These are phyloP conservation scores for Anorthoa munda DNA, from an alignment of 2,888 invertebrate genomes.

Conservation along the genomic window DNA sequence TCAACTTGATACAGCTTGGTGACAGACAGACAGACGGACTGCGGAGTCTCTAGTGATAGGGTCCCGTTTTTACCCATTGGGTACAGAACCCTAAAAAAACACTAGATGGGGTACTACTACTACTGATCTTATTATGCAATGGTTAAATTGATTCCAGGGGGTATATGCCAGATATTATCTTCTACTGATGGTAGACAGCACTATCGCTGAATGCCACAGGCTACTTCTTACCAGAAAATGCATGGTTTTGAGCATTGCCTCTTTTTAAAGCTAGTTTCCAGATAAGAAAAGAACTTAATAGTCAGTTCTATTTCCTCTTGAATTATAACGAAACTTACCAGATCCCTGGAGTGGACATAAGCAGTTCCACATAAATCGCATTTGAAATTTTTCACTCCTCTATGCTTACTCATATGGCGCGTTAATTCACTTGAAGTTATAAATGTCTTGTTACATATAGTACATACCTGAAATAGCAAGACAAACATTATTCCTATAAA, in stretches of 20 bases:
- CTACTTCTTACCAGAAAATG: background rate
- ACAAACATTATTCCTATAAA: background rate
- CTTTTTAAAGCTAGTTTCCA: no score
- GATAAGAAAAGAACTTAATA: background rate
- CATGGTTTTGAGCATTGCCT: background rate
- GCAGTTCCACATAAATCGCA: constrained; percentile 91
- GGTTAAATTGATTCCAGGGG: no score
- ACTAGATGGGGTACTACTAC: no score
- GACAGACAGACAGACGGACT: no score
- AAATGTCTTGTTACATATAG: constrained; percentile 91
- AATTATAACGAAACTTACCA: constrained; percentile 79
- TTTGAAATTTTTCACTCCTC: constrained; percentile 90
- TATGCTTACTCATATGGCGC: constrained; percentile 91
- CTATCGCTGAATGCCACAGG: background rate
- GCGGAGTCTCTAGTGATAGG: no score
- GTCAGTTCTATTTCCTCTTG: background rate
- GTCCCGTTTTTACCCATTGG: no score
- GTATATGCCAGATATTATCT: background rate
- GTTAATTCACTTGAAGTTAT: constrained; percentile 92
- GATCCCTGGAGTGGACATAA: constrained; percentile 90
- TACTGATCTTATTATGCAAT: no score
- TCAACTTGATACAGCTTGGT: no score
- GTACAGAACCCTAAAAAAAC: no score
- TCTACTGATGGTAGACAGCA: background rate
- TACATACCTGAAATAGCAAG: constrained; percentile 82